These are phyloP conservation scores for Eilema griseolum DNA, from an alignment of 2,888 invertebrate species.

Conservation along the genomic window DNA sequence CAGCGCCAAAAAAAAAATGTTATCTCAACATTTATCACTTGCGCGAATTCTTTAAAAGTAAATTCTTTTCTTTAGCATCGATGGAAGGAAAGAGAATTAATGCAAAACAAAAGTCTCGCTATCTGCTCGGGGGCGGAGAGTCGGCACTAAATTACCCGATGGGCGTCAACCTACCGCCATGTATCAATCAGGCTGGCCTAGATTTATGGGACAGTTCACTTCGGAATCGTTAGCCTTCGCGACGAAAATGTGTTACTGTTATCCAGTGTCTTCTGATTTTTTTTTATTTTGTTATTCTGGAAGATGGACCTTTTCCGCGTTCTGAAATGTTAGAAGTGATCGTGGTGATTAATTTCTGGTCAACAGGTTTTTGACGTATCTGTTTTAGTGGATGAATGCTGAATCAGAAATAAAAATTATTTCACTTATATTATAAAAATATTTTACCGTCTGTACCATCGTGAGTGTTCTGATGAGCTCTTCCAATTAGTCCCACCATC, in stretches of 20 bases:
- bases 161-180: slow-evolving; percentile 88
- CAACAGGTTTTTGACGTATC: slow-evolving; percentile 11
- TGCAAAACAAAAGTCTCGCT: slow-evolving; percentile 86
- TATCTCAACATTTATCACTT: slow-evolving; percentile 55
- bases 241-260: slow-evolving; percentile 85
- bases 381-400: background rate
- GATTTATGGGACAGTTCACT: slow-evolving; percentile 86
- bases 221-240: slow-evolving; percentile 85
- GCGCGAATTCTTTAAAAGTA: slow-evolving; percentile 55
- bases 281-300: slow-evolving; percentile 58
- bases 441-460: no score
- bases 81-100: slow-evolving; percentile 80
- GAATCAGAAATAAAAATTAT: no score
- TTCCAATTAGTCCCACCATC: no score
- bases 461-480: no score
- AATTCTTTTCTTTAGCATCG: slow-evolving; percentile 58
- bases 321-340: slow-evolving; percentile 34
- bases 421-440: no score
- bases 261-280: slow-evolving; percentile 72
- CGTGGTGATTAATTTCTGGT: slow-evolving; percentile 37
- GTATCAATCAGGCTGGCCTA: slow-evolving; percentile 84
- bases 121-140: slow-evolving; percentile 87
- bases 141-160: slow-evolving; percentile 89
- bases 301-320: slow-evolving; percentile 39
- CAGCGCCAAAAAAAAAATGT: slow-evolving; percentile 33